Evolutionary conservation across 37 sponge, comb jelly and placozoan genomes (phyloP).

Genomic region (Tethya wilhelma): DNA sequence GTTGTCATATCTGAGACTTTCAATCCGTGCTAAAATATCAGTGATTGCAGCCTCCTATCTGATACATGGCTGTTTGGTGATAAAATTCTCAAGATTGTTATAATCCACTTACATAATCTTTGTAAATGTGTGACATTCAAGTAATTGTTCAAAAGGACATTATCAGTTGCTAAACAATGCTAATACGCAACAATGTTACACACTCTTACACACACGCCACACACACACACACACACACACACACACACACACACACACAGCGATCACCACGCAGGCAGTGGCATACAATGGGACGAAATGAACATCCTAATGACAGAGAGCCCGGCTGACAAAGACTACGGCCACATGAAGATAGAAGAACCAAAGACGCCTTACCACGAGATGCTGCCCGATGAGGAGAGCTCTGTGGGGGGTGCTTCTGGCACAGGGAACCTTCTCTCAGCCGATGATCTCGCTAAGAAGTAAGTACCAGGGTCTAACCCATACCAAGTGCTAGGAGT

Average conservation of each 20-base stretch:
- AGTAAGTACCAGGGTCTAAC: slow-evolving; percentile 9
- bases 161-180: too few relatives aligned
- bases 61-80: too few relatives aligned
- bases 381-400: slow-evolving; percentile 28
- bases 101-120: too few relatives aligned
- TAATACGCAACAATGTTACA: neutral
- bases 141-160: too few relatives aligned
- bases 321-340: slow-evolving; percentile 96
- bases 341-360: slow-evolving; percentile 99
- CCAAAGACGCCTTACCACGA: slow-evolving; percentile 94
- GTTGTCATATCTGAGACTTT: too few relatives aligned
- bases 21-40: too few relatives aligned
- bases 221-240: neutral
- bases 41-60: too few relatives aligned
- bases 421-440: neutral
- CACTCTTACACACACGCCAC: neutral
- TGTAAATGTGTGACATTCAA: too few relatives aligned
- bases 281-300: slow-evolving; percentile 98
- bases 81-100: too few relatives aligned
- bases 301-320: slow-evolving; percentile 94
- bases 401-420: neutral
- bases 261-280: neutral
- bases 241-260: neutral
- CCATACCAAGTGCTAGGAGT: too few relatives aligned
- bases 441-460: slow-evolving; percentile 16